Conservation (phyloP, 1,140 invertebrate genomes). For the Rhyzopertha dominica region DNA sequence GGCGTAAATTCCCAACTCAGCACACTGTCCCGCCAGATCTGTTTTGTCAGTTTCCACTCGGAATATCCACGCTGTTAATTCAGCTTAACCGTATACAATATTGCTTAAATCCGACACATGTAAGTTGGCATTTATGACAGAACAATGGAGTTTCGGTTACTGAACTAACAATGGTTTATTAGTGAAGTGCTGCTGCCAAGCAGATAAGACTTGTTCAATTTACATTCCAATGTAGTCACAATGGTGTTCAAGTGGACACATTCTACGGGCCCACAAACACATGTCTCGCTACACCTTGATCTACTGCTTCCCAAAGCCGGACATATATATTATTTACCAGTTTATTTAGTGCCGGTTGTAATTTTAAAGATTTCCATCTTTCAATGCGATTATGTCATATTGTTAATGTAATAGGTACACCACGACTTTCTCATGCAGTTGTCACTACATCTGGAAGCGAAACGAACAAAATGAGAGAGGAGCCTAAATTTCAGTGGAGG, state of each 20-base stretch:
- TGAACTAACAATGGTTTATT: slow-evolving; percentile 42
- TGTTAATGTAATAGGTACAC: no score
- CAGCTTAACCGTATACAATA: no score
- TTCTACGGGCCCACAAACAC: slow-evolving; percentile 30
- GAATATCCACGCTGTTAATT: no score
- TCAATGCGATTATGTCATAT: no score
- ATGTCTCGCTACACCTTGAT: slow-evolving; percentile 17
- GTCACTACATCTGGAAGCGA: no score
- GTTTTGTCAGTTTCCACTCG: no score
- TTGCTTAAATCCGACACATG: slow-evolving; percentile 14
- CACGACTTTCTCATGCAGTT: no score
- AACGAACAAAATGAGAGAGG: no score
- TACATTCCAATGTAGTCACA: slow-evolving; percentile 40
- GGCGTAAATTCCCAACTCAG: no score
- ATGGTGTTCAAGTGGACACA: slow-evolving; percentile 37
- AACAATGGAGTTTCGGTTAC: slow-evolving; percentile 40
- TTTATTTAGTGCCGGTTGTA: slow-evolving; percentile 23
- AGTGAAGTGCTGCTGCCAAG: slow-evolving; percentile 36
- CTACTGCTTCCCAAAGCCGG: slow-evolving; percentile 17
- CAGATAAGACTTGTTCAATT: slow-evolving; percentile 42
- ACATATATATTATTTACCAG: slow-evolving; percentile 18
- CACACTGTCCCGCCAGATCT: no score
- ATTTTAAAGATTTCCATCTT: slow-evolving; percentile 24
- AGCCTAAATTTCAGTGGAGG: no score
- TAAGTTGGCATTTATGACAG: slow-evolving; percentile 30